Evolutionary conservation across 2,797 vertebrate genomes (phyloP), one percentile per base, ranked within the genome.

Genomic region (Echiichthys vipera): DNA sequence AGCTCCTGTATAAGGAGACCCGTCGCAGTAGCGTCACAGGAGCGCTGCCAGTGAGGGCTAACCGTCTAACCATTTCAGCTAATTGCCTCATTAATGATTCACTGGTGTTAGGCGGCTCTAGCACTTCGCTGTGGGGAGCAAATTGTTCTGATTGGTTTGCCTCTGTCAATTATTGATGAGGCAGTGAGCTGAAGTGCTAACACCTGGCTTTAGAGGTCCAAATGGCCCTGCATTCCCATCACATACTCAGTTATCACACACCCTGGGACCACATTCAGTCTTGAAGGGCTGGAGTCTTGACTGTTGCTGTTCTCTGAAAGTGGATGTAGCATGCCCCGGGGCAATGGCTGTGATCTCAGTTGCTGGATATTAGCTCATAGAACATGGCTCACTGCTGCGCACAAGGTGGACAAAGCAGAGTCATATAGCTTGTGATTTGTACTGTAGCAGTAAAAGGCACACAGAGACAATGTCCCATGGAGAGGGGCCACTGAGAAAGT

Each of bases 31-130:
- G 87, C 87, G 65, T 94, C 89, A 89, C 85, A 91, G 83, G 83
- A 91, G 87, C 84, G 84, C 77, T 85, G 91, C 86, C 78, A 85
- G 86, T 65, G 84, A 87, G 84, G 88, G 85, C 88, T 90, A 91
- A 91, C 91, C 65, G 88, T 94, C 93, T 94, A 93, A 94, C 92
- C 87, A 91, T 94, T 94, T 94, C 93, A 93, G 91, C 92, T 94
- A 95, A 95, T 94, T 94, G 93, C 91, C 92, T 94, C 93, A 95
- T 95, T 94, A 95, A 95, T 94, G 93, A 95, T 95, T 95, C 93
- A 95, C 92, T 64, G 92, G 89, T 89, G 88, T 89, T 92, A 93
- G 92, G 88, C 93, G 92, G 92, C 93, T 93, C 91, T 78, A 93
- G 93, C 94, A 93, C 94, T 94, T 94, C 91, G 89, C 91, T 92